Percentiles rank a stretch among this genome's conserved stretches.
phyloP scores from a whole-genome alignment of 92 coral and sea anemone species.

The Bergia puertoricense region DNA sequence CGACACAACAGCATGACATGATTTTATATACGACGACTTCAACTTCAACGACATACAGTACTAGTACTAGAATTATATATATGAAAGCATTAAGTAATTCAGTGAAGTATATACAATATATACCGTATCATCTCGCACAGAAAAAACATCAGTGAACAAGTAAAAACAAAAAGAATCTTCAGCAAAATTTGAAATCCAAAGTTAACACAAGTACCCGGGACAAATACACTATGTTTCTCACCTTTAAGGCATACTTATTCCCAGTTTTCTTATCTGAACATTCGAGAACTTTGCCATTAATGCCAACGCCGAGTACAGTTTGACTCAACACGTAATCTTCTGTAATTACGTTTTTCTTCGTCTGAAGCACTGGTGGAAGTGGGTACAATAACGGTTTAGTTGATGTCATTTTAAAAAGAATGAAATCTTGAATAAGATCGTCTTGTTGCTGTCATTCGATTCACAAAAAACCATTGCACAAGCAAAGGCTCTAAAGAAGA shows the following conservation, averaged over 20 bases:
- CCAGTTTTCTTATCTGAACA: slow-evolving; percentile 88
- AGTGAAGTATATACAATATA: neutral
- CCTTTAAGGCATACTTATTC: slow-evolving; percentile 86
- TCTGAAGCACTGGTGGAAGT: slow-evolving; percentile 60
- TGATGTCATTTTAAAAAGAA: slow-evolving; percentile 50
- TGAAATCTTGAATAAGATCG: neutral
- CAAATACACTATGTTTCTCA: slow-evolving; percentile 30
- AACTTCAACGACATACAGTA: too few species aligned
- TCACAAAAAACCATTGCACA: too few species aligned
- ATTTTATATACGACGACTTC: too few species aligned
- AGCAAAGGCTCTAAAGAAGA: neutral
- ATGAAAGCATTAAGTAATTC: too few species aligned
- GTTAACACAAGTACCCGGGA: neutral
- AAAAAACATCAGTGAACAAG: neutral
- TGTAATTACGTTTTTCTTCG: slow-evolving; percentile 76
- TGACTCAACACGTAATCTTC: slow-evolving; percentile 77
- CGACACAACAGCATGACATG: too few species aligned
- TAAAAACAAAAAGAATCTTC: neutral
- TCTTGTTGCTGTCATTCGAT: neutral
- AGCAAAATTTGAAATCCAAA: neutral
- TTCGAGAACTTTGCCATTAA: slow-evolving; percentile 95
- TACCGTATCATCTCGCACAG: neutral
- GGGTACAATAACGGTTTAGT: slow-evolving; percentile 60
- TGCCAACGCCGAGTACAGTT: slow-evolving; percentile 93
- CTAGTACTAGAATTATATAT: too few species aligned